Conservation (phyloP, 2,888 invertebrate genomes). For the Macrophya alboannulata region DNA sequence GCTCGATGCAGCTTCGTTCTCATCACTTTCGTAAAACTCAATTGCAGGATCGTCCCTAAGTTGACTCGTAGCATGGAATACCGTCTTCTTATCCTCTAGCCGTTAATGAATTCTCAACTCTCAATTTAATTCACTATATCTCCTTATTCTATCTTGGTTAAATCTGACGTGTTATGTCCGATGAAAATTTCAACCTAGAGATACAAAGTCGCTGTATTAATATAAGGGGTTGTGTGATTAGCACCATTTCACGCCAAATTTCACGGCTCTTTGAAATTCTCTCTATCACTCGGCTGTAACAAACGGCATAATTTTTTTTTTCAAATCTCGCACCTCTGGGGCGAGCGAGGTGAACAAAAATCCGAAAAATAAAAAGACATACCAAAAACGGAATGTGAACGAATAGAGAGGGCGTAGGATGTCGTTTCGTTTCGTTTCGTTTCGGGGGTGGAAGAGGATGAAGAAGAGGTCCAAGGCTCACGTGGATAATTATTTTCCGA, state of each 20-base stretch:
- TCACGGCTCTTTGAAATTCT: background rate
- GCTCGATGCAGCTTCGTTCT: background rate
- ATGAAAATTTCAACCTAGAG: slow-evolving; percentile 38
- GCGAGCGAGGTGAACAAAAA: background rate
- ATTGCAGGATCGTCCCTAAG: slow-evolving; percentile 27
- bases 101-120: slow-evolving; percentile 55
- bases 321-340: background rate
- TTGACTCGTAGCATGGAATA: background rate
- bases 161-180: slow-evolving; percentile 42
- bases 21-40: slow-evolving; percentile 47
- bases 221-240: background rate
- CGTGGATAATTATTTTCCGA: slow-evolving; percentile 58
- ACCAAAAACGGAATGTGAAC: background rate
- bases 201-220: background rate
- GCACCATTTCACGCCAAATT: background rate
- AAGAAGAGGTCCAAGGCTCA: slow-evolving; percentile 44
- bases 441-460: background rate
- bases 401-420: background rate
- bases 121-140: slow-evolving; percentile 55
- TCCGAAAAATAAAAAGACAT: too few relatives aligned
- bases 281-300: background rate
- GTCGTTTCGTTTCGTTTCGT: background rate
- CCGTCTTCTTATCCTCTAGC: slow-evolving; percentile 46
- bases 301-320: background rate
- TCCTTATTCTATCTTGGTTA: slow-evolving; percentile 15